These are phyloP conservation scores for Malurus cyaneus DNA, from an alignment of 2,113 vertebrate species.

Conservation along the genomic window DNA sequence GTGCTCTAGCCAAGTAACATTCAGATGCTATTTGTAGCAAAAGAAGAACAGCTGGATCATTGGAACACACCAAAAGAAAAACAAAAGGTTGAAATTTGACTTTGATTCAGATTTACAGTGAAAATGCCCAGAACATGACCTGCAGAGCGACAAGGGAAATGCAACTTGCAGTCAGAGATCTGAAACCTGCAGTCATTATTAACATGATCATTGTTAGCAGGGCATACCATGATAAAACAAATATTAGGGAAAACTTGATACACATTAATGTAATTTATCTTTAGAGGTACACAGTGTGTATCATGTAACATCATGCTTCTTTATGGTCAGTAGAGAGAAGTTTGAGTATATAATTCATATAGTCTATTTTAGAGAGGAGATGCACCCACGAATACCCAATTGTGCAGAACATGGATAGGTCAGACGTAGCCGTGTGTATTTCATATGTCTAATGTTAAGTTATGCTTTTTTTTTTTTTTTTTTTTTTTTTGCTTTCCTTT, in stretches of 20 bases:
- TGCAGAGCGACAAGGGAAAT: neutral
- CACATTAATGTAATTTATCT: neutral
- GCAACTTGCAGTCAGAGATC: neutral
- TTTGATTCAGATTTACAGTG: neutral
- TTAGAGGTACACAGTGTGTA: neutral
- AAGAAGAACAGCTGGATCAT: neutral
- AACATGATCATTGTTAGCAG: neutral
- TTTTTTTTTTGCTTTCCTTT: neutral
- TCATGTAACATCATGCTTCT: neutral
- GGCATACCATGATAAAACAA: neutral
- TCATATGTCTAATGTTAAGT: neutral
- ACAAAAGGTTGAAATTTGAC: neutral
- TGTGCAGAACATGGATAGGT: neutral
- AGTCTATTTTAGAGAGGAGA: neutral
- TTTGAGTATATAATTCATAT: neutral
- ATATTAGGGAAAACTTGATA: neutral
- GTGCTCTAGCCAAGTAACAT: neutral
- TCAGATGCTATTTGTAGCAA: neutral
- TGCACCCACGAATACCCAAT: neutral
- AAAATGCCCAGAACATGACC: neutral
- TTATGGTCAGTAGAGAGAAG: neutral
- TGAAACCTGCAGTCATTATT: neutral
- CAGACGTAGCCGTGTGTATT: neutral
- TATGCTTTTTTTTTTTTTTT: neutral
- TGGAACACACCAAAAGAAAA: neutral